Evolutionary conservation across 1,140 invertebrate species (phyloP).

Genomic region (Drosophila leontia): DNA sequence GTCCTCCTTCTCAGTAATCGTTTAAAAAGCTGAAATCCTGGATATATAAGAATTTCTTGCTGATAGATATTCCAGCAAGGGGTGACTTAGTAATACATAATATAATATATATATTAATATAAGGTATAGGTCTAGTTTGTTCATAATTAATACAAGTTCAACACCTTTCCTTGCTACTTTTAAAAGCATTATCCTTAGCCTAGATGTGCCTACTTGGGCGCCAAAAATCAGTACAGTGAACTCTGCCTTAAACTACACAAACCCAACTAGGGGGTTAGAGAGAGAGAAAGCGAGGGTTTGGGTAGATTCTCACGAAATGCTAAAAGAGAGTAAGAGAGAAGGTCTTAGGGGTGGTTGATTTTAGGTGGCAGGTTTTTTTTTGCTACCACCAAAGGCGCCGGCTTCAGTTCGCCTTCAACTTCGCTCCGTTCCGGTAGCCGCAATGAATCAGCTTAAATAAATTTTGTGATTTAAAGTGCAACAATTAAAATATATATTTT

Average conservation of each 20-base stretch:
- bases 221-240: conserved; percentile 52
- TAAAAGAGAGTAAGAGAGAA: conserved; percentile 1
- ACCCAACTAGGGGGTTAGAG: neutral
- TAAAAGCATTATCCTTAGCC: neutral
- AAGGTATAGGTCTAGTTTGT: neutral
- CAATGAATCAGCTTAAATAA: conserved; percentile 11
- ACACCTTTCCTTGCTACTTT: neutral
- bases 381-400: conserved; percentile 47
- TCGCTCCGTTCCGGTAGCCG: conserved; percentile 28
- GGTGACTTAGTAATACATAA: no score
- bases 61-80: neutral
- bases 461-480: neutral
- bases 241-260: conserved; percentile 1
- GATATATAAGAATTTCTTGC: neutral
- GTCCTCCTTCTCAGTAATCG: conserved; percentile 1
- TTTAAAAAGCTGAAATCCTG: neutral
- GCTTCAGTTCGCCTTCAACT: conserved; percentile 47
- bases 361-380: conserved; percentile 35
- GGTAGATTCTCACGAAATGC: conserved; percentile 2
- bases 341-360: conserved; percentile 29
- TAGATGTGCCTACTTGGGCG: conserved; percentile 13
- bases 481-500: conserved; percentile 8
- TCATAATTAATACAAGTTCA: neutral
- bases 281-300: conserved; percentile 10
- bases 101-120: no score